These are phyloP conservation scores for Smutsia temminckii DNA, from an alignment of 2,797 vertebrate genomes.

Conservation along the genomic window DNA sequence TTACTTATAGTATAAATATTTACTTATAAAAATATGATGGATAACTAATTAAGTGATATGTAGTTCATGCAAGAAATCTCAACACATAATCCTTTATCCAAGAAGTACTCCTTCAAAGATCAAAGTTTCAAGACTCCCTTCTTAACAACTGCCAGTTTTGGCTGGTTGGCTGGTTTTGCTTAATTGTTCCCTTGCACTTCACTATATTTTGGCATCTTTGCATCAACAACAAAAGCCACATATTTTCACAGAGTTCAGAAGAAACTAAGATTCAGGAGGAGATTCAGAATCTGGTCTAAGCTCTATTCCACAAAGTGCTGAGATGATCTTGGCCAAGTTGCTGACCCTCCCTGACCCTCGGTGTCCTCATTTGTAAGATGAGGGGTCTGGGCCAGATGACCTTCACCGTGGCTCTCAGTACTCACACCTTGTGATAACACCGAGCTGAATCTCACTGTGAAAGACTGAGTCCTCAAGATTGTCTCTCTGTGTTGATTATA, in stretches of 20 bases:
- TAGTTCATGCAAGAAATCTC: neutral
- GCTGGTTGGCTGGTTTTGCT: neutral
- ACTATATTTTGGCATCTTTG: neutral
- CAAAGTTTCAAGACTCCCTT: neutral
- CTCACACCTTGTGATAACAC: neutral
- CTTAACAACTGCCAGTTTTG: neutral
- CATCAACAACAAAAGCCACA: neutral
- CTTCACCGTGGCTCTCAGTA: neutral
- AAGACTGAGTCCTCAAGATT: neutral
- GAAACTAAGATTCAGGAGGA: neutral
- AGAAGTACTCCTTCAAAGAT: neutral
- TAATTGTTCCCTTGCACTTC: neutral
- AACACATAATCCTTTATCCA: neutral
- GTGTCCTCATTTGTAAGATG: neutral
- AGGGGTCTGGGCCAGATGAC: neutral
- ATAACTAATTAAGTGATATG: neutral
- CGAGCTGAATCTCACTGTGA: neutral
- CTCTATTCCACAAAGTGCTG: neutral
- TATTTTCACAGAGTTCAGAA: neutral
- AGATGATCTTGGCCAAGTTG: neutral
- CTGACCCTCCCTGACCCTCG: neutral
- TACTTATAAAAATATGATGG: slow-evolving; percentile 1
- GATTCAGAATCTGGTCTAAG: neutral
- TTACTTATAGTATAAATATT: neutral
- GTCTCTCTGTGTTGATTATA: neutral